A percentile compares a stretch with the other conserved stretches of the same genome.
Evolutionary conservation across 2,113 vertebrate species (phyloP).

Genomic region (Gulo gulo): DNA sequence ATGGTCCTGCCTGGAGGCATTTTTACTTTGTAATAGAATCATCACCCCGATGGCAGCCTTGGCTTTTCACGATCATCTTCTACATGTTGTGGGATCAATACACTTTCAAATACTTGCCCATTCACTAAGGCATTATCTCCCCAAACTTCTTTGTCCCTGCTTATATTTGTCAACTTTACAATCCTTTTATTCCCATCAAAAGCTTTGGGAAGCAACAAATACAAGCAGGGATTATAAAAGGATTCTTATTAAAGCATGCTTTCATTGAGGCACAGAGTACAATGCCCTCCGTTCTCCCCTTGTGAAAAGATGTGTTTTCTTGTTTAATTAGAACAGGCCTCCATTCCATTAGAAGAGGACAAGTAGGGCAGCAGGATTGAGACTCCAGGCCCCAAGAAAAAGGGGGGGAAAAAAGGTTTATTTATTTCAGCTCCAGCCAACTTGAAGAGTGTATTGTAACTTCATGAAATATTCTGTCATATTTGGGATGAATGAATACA

Average conservation of each 20-base stretch:
- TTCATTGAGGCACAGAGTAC: constrained; percentile 80
- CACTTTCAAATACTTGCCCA: constrained; percentile 71
- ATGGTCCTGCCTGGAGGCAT: not conserved
- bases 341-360: constrained; percentile 75
- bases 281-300: constrained; percentile 73
- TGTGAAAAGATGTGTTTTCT: constrained; percentile 79
- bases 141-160: constrained; percentile 79
- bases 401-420: constrained; percentile 12
- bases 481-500: not conserved
- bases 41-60: constrained; percentile 18
- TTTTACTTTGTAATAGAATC: constrained; percentile 57
- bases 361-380: constrained; percentile 71
- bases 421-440: constrained; percentile 40
- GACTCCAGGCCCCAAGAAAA: constrained; percentile 19
- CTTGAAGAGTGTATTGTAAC: not conserved
- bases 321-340: constrained; percentile 81
- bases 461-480: not conserved
- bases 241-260: constrained; percentile 81
- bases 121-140: constrained; percentile 78
- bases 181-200: constrained; percentile 82
- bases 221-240: constrained; percentile 82
- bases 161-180: constrained; percentile 83
- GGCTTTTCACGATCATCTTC: constrained; percentile 58
- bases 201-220: constrained; percentile 82
- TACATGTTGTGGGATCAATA: constrained; percentile 51